Base-by-base conservation (phyloP, 1,140 invertebrate species). In the Lepidostoma basale region DNA sequence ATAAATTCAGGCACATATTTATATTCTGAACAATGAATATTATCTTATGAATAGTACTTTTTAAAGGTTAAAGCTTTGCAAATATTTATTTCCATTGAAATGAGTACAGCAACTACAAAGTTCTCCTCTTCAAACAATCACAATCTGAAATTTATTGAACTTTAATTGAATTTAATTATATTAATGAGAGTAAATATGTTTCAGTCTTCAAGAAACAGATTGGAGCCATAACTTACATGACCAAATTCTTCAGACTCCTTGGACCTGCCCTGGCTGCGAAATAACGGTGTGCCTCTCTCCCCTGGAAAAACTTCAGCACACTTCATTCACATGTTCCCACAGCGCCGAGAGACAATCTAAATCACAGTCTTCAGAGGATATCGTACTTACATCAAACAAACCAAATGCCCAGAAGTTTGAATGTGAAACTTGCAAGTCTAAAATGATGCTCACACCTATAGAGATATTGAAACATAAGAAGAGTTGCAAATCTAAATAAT, bases 391-490 rank as follows among this genome's bases (percentile, higher is more conserved):
- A 58, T 52, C 73, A 60, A 83, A 79, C 74, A 79, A 79, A 68
- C 83, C 88, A 16, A 90, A 92, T 75, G 83, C 86, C 9, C 88
- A 88, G 79, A 76, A 83, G 39, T 95, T 89, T 78, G 82, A 86
- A 69, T 97, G 95, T 81, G 74, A 85, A 4, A 81, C 79, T 47
- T 97, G 95, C 82, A 79, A 87, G 20, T 78, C 88, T 75, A 83
- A 81, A n/a, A 79, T 95, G 36, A 84, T 86, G 65, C 79, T 96
- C 39, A 92, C 91, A 14, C 88, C 89, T 5, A 87, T 90, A 30
- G 90, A 92, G 75, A 88, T 91, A 77, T 80, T 93, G 69, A 90
- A 85, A 67, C 91, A 93, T 80, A 90, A 87, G 74, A 90, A 88
- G 72, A 77, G 70, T 76, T 89, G 87, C 78, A 62, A 62, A 28